phyloP scores from a whole-genome alignment of 1,140 invertebrate genomes.

The Meloidogyne floridensis region DNA sequence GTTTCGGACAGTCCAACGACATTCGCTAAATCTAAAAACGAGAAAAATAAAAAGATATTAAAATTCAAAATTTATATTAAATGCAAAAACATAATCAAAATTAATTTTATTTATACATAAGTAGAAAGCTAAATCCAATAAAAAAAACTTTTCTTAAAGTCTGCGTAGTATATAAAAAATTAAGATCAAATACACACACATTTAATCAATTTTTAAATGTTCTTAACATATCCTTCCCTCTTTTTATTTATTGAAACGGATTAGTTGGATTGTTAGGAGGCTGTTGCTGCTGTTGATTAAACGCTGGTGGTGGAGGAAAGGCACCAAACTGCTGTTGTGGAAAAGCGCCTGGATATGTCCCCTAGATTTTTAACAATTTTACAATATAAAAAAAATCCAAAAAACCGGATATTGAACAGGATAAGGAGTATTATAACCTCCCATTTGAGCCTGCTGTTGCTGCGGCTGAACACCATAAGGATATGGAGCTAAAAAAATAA shows the following conservation, averaged over 20 bases:
- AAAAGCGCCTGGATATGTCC: slow-evolving; percentile 44
- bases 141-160: no score
- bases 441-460: slow-evolving; percentile 24
- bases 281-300: slow-evolving; percentile 34
- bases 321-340: slow-evolving; percentile 36
- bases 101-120: no score
- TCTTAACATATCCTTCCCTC: no score
- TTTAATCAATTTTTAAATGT: no score
- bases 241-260: slow-evolving; percentile 17
- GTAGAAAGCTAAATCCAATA: no score
- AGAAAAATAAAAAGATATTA: no score
- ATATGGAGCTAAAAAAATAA: slow-evolving; percentile 27
- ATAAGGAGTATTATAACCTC: slow-evolving; percentile 37
- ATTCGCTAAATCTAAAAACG: no score
- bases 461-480: slow-evolving; percentile 23
- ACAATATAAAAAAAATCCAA: not conserved
- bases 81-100: no score
- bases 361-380: not conserved
- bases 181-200: no score
- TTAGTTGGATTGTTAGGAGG: not conserved
- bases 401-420: slow-evolving; percentile 39
- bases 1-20: no score
- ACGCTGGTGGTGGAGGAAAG: slow-evolving; percentile 33
- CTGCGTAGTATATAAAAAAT: no score
- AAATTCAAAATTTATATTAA: no score